Base-by-base conservation (phyloP, 2,797 vertebrate species). In the Oryzias sinensis region DNA sequence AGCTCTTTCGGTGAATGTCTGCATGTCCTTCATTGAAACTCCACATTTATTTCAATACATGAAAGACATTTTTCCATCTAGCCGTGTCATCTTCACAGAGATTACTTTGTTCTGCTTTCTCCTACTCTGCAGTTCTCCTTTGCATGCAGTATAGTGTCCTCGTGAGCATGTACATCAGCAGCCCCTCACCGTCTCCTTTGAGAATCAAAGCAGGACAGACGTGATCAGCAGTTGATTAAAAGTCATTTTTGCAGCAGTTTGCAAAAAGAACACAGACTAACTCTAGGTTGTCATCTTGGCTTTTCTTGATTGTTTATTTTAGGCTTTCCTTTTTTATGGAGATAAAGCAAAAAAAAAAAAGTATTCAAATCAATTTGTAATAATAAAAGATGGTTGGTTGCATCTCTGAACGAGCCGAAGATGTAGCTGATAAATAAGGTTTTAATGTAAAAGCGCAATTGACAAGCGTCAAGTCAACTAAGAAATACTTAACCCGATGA, bases 1-100 rank as follows among this genome's bases (percentile, higher is more conserved):
- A 76, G 82, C 82, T 74, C 74, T 82, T 82, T 82, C 80, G 84
- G 83, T 90, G 84, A 84, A 79, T 76, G 69, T 80, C 65, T 80
- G 74, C 62, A 73, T 83, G 84, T 82, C 83, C 78, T 86, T 88
- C 81, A 82, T 74, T 84, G 74, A 79, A 77, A 53, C 74, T 68
- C 63, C 75, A 80, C 81, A 79, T 87, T 88, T 82, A 88, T 79
- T 60, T 50, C 65, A 46, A 49, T 62, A 74, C 72, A 77, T 67
- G 46, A 43, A 33, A 79, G 67, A 74, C 64, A 62, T 76, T 79
- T 81, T 77, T 68, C 65, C 77, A 68, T 76, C 58, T 71, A 72
- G 50, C 49, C 62, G 20, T 59, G 59, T 75, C 70, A 64, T 72
- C 49, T 64, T 69, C 53, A 72, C 50, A 29, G 14, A 58, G 37